Conservation (phyloP, 2,888 invertebrate species). For the Tetramorium bicarinatum region DNA sequence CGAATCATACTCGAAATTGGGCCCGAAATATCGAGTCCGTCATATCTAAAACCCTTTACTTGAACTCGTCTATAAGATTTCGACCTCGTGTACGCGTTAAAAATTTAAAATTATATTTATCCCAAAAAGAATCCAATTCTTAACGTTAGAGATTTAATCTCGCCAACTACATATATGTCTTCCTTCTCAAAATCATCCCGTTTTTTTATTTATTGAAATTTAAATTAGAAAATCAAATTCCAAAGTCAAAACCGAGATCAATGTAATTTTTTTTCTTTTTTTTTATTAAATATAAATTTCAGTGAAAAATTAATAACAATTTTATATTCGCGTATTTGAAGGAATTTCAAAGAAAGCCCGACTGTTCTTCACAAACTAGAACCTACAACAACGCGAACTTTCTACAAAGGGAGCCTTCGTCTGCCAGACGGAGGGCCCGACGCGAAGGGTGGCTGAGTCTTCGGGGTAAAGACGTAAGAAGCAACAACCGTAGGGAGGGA, state of each 20-base stretch:
- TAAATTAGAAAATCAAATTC: not conserved
- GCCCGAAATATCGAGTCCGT: not conserved
- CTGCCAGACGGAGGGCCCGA: not conserved
- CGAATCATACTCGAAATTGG: constrained; percentile 1
- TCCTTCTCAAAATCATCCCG: not conserved
- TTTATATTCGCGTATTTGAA: not conserved
- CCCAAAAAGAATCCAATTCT: not conserved
- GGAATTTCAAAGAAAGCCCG: not conserved
- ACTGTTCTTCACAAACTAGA: not conserved
- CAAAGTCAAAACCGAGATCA: not conserved
- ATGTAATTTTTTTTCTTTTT: not conserved
- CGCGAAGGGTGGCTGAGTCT: constrained; percentile 14
- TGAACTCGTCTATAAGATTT: not conserved
- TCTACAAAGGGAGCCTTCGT: not conserved
- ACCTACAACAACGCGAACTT: constrained; percentile 2
- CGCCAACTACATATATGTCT: not conserved
- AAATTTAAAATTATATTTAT: not conserved
- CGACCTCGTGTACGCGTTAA: not conserved
- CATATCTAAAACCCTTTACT: not conserved
- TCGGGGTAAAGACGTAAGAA: constrained; percentile 31
- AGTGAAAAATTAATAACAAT: not conserved
- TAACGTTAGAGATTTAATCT: not conserved
- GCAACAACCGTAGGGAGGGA: not conserved
- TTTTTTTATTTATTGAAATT: not conserved
- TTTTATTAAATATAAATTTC: not conserved